Conservation (phyloP, 2,797 vertebrate genomes). For the Myripristis jacobus region DNA sequence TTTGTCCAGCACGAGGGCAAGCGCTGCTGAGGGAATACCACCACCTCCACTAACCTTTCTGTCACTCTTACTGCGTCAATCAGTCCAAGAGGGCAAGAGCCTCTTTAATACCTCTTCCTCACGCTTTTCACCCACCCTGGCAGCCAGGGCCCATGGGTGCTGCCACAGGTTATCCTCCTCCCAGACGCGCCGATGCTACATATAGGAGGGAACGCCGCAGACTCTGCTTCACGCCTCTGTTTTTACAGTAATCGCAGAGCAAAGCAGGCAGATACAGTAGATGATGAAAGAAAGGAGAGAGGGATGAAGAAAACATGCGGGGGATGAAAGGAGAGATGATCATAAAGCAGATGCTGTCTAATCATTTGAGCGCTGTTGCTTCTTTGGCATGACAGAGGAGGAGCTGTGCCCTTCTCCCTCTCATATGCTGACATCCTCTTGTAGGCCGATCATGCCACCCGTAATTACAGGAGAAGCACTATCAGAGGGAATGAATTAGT, state of each 20-base stretch:
- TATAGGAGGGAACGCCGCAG: slow-evolving; percentile 30
- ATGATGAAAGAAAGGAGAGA: slow-evolving; percentile 6
- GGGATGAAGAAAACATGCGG: slow-evolving; percentile 24
- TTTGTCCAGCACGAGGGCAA: slow-evolving; percentile 51
- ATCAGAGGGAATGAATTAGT: slow-evolving; percentile 71
- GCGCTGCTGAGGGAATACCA: slow-evolving; percentile 66
- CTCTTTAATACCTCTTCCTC: slow-evolving; percentile 66
- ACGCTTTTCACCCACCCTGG: slow-evolving; percentile 48
- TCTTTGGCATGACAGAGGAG: slow-evolving; percentile 34
- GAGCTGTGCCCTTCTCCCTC: slow-evolving; percentile 36
- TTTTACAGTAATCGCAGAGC: slow-evolving; percentile 2
- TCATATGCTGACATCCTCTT: slow-evolving; percentile 59
- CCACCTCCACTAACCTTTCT: slow-evolving; percentile 61
- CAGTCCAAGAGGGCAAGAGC: slow-evolving; percentile 67
- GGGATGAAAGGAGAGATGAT: slow-evolving; percentile 48
- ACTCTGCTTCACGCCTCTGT: not conserved
- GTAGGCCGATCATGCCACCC: slow-evolving; percentile 45
- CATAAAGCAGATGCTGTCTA: slow-evolving; percentile 46
- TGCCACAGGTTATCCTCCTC: slow-evolving; percentile 57
- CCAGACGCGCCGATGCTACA: slow-evolving; percentile 43
- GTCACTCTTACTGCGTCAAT: slow-evolving; percentile 66
- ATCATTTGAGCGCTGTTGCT: slow-evolving; percentile 50
- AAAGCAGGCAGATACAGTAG: not conserved
- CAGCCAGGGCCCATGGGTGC: slow-evolving; percentile 41
- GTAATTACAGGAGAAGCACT: slow-evolving; percentile 70